Base-by-base conservation (phyloP, 23 tunicate species). In the Diplosoma virens region DNA sequence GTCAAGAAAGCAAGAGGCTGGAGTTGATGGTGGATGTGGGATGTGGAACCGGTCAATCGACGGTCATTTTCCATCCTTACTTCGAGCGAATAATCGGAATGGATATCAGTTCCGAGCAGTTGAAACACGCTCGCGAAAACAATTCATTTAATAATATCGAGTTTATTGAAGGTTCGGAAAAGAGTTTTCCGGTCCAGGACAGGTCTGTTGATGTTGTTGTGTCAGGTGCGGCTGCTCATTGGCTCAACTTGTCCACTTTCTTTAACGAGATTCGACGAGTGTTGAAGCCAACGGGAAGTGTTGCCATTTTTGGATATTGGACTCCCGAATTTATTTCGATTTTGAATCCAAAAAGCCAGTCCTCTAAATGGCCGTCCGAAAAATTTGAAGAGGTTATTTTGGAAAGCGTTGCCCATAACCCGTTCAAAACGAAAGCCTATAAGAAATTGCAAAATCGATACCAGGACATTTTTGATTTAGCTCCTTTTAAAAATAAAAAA, bases 31-130 rank as follows among this genome's bases (percentile, higher is more conserved):
- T 82, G 2, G 87, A 82, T 50, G 87, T 82, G 0, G 87, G 87
- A 21, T 82, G 81, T 60, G 87, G 87, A 26, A 82, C 75, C 61
- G 87, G 87, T 1, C 87, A 82, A 47, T 75, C 87, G 1, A 55
- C 81, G 11, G 59, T 32, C 27, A 45, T 82, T 25, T 82, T 76
- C 46, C 73, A 67, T 6, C 65, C 73, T 18, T 74, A 71, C 32
- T 82, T 80, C 64, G 33, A 82, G 3, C 63, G 75, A 48, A 82
- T 82, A 27, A 33, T 65, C 0, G 87, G 58, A n/a, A 5, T 63
- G 0, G 87, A 82, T 50, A 67, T 79, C 4, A 82, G 87, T 32
- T 16, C 23, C 28, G 81, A 82, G 30, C 87, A 82, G 60, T 37
- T 82, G 5, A 33, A 63, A 31, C 50, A 41, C 16, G 87, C 72